phyloP scores from a whole-genome alignment of 2,797 vertebrate species.

The Eupleurogrammus muticus region DNA sequence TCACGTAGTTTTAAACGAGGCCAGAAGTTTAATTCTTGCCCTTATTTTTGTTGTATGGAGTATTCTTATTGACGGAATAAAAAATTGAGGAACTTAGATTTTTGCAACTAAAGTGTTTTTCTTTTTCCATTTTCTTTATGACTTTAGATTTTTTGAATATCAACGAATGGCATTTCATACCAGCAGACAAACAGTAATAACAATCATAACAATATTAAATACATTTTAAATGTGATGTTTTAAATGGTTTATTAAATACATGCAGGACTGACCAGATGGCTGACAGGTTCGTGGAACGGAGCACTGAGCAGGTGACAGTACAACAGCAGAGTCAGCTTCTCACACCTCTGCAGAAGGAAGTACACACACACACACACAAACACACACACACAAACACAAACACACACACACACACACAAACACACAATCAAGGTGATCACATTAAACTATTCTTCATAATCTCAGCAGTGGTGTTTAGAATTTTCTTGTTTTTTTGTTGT shows the following conservation, averaged over 20 bases:
- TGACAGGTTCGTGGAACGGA: slow-evolving; percentile 96
- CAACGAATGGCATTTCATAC: too few species aligned
- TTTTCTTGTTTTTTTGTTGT: background rate
- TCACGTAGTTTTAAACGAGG: slow-evolving; percentile 4
- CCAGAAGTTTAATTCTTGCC: background rate
- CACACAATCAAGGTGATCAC: too few species aligned
- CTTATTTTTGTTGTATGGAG: background rate
- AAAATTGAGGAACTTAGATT: background rate
- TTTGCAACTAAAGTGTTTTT: background rate
- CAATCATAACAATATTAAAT: too few species aligned
- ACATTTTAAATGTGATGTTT: too few species aligned
- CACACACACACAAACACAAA: background rate
- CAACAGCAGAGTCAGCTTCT: slow-evolving; percentile 92
- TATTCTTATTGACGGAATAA: background rate
- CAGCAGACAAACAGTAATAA: too few species aligned
- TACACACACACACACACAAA: slow-evolving; percentile 26
- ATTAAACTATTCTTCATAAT: background rate
- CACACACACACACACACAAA: too few species aligned
- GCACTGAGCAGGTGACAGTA: slow-evolving; percentile 92
- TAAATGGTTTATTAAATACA: background rate
- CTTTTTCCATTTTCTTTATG: too few species aligned
- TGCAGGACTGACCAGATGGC: slow-evolving; percentile 89
- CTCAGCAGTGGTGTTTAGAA: too few species aligned
- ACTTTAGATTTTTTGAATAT: background rate
- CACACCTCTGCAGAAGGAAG: slow-evolving; percentile 89